Conservation (phyloP, 2,113 vertebrate genomes). For the Notarius quadriscutis region DNA sequence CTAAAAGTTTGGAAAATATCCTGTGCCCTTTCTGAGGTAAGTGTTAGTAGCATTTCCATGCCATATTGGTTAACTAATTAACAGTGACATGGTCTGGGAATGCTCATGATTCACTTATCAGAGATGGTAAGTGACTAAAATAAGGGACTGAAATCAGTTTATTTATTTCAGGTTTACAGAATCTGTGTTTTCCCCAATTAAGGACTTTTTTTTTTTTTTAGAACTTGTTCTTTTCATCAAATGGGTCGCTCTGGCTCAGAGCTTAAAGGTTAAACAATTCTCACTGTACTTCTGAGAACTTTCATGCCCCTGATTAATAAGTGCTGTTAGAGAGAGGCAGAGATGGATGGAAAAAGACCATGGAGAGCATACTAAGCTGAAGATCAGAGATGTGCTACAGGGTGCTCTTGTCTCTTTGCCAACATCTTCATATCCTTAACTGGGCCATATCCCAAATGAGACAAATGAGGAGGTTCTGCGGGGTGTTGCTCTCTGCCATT, state of each 20-base stretch:
- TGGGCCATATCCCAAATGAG: constrained; percentile 17
- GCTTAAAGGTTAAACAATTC: constrained; percentile 21
- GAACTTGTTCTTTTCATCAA: neutral
- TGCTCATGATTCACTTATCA: too few species aligned
- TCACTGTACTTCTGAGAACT: constrained; percentile 4
- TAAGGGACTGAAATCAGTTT: neutral
- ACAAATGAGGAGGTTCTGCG: neutral
- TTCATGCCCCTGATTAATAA: constrained; percentile 21
- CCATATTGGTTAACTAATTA: neutral
- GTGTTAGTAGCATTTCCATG: neutral
- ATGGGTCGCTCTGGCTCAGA: neutral
- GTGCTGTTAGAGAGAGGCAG: neutral
- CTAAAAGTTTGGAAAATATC: neutral
- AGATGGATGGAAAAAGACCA: neutral
- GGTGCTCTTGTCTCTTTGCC: neutral
- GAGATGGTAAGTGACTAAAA: neutral
- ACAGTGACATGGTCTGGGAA: neutral
- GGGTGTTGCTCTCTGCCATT: neutral
- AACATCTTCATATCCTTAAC: constrained; percentile 16
- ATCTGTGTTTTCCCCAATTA: neutral
- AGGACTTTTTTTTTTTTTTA: too few species aligned
- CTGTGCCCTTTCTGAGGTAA: neutral
- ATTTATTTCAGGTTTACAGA: neutral
- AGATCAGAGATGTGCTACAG: neutral
- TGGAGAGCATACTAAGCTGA: constrained; percentile 18